Evolutionary conservation across 2,113 vertebrate genomes (phyloP), one percentile per base, ranked within the genome.

Genomic region (Chauna torquata): DNA sequence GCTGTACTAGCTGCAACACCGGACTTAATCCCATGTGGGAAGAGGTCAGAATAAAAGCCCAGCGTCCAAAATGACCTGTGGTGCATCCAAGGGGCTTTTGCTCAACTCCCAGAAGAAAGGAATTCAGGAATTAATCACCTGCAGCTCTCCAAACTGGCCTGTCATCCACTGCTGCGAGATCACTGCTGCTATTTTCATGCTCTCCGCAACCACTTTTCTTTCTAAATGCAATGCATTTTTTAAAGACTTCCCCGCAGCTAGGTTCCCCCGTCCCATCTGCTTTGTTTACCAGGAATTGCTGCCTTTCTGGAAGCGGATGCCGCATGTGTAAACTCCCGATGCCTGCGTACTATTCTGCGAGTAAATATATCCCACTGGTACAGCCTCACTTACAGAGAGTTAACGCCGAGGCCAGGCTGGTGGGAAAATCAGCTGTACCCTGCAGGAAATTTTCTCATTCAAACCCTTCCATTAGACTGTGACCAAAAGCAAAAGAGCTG

Each of bases 391-490:
- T 64, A 30, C 85, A 83, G 88, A 71, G 85, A 55, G 62, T 76
- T 70, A 88, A 80, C 1, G 6, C 20, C 4, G 69, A 79, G 72
- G 61, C 83, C 44, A 42, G 80, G 36, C 8, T 1, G 18, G 92
- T 96, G 95, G 94, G 92, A 97, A 97, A 95, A 94, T 82, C 54
- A 49, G 32, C 77, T 12, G 5, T 64, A 17, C 79, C 82, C 65
- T 66, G 79, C 58, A 85, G n/a, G 76, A 86, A 70, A 77, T 89
- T 77, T 96, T 96, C 91, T 89, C 86, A 90, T 93, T 96, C 81
- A 94, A 86, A 82, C 66, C 44, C 75, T 66, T 96, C 89, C 69
- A 59, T 70, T 92, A 36, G 82, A 76, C 84, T 66, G 91, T 83
- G 89, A 69, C 58, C 27, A 69, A 71, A 47, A 57, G 77, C n/a